These are phyloP conservation scores for Aphelenchoides fujianensis DNA, from an alignment of 1,140 invertebrate species.

Conservation along the genomic window DNA sequence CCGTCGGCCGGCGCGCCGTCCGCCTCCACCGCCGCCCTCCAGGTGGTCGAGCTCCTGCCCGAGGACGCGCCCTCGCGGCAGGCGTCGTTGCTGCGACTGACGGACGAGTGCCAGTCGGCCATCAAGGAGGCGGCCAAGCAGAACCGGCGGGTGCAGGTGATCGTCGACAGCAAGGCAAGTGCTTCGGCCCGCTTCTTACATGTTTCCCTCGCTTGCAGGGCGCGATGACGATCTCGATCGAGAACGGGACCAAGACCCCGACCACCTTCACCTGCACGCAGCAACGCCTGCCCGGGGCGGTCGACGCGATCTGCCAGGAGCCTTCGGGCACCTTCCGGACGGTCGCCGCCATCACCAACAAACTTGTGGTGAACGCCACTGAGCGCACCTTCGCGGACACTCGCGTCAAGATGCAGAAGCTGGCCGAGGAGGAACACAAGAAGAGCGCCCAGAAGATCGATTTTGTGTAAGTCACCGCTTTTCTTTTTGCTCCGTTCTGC, in stretches of 20 bases:
- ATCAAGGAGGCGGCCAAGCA: neutral
- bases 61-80: neutral
- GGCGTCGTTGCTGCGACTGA: conserved; percentile 1
- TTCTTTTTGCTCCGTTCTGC: conserved; percentile 9
- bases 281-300: neutral
- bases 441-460: conserved; percentile 5
- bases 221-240: neutral
- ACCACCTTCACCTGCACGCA: conserved; percentile 5
- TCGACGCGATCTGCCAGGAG: conserved; percentile 15
- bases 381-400: conserved; percentile 20
- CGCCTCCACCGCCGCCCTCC: no score
- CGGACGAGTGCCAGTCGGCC: conserved; percentile 16
- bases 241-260: neutral
- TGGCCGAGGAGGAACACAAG: conserved; percentile 7
- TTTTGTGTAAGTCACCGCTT: neutral
- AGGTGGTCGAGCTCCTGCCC: neutral
- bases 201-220: conserved; percentile 10
- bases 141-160: neutral
- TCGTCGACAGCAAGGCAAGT: neutral
- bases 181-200: neutral
- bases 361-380: conserved; percentile 17
- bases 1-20: neutral
- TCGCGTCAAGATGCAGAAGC: conserved; percentile 6
- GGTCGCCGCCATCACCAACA: neutral
- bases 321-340: neutral